Evolutionary conservation across 2,113 vertebrate genomes (phyloP).

Genomic region (Gila orcuttii): DNA sequence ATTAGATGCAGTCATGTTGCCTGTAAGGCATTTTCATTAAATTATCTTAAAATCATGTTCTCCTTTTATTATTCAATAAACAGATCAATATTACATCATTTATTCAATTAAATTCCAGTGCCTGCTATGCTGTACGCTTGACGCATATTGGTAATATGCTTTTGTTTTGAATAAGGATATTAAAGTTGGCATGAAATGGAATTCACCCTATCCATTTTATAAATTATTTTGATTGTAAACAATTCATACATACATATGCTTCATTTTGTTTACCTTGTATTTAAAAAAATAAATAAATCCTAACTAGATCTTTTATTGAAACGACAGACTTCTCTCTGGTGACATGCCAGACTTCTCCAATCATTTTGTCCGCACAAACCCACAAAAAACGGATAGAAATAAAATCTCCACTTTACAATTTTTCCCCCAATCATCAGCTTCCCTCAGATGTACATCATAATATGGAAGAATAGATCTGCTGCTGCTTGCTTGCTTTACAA

Average conservation of each 20-base stretch:
- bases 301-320: not conserved
- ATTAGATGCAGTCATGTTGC: not conserved
- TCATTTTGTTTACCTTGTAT: too few species aligned
- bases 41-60: constrained; percentile 1
- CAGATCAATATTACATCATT: not conserved
- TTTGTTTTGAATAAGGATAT: not conserved
- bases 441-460: too few species aligned
- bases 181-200: not conserved
- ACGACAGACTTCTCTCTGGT: not conserved
- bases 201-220: not conserved
- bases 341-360: not conserved
- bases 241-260: not conserved
- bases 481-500: not conserved
- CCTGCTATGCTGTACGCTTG: not conserved
- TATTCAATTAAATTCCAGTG: not conserved
- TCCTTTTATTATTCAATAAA: not conserved
- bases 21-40: not conserved
- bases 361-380: not conserved
- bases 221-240: not conserved
- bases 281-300: not conserved
- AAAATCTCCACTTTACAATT: too few species aligned
- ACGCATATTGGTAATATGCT: not conserved
- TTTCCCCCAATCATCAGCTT: too few species aligned
- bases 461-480: too few species aligned
- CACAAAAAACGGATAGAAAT: too few species aligned